Evolutionary conservation across 2,888 invertebrate genomes (phyloP).

Genomic region (Aspidapion aeneum): DNA sequence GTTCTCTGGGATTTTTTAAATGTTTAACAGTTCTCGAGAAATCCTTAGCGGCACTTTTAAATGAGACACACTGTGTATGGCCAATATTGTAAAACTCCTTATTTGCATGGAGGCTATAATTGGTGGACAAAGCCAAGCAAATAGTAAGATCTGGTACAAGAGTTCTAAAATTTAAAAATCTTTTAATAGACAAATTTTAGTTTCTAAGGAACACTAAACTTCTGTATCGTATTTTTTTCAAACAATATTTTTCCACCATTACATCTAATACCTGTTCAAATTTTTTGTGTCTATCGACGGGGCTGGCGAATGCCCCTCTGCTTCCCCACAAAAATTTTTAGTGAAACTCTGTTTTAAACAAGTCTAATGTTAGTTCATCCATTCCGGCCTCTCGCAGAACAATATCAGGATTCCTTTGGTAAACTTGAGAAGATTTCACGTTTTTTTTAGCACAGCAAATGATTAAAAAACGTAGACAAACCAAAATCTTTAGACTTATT

Average conservation of each 20-base stretch:
- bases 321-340: constrained; percentile 90
- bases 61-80: no score
- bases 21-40: no score
- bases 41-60: no score
- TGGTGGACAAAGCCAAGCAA: no score
- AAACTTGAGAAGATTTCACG: constrained; percentile 71
- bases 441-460: constrained; percentile 78
- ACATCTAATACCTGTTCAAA: constrained; percentile 70
- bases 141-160: no score
- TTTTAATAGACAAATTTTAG: no score
- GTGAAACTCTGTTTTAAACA: constrained; percentile 84
- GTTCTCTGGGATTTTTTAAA: no score
- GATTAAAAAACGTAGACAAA: constrained; percentile 74
- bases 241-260: constrained; percentile 67
- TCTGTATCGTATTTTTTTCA: constrained; percentile 36
- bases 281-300: constrained; percentile 75
- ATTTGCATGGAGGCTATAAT: no score
- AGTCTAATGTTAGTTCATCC: constrained; percentile 63
- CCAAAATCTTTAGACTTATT: constrained; percentile 74
- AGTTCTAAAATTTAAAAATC: no score
- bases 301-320: constrained; percentile 69
- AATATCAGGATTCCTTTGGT: constrained; percentile 69
- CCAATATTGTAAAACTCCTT: no score
- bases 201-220: constrained; percentile 31
- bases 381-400: constrained; percentile 65